A percentile compares a stretch with the other conserved stretches of the same genome.
Conservation (phyloP, 2,113 vertebrate genomes). For the Hypomesus transpacificus region DNA sequence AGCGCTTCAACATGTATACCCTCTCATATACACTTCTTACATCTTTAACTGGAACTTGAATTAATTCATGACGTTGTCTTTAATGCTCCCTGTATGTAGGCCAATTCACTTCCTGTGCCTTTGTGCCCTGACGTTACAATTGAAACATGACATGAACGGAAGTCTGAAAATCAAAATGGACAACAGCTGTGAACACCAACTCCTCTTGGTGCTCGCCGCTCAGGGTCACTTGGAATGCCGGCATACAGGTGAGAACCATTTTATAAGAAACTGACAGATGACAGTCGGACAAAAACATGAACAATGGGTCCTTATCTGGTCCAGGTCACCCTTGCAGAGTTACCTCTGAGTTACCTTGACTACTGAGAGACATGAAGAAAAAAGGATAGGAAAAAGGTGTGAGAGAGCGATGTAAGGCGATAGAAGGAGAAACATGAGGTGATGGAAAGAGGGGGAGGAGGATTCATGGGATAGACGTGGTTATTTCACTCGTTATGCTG, state of each 20-base stretch:
- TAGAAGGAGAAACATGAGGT: background rate
- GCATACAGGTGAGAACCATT: too few relatives aligned
- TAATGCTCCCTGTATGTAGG: conserved; percentile 11
- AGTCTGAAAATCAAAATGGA: too few relatives aligned
- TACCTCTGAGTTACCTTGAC: conserved; percentile 32
- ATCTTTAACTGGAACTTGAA: conserved; percentile 6
- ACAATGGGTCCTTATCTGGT: conserved; percentile 33
- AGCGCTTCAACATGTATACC: background rate
- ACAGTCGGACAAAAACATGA: conserved; percentile 1
- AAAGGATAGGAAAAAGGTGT: background rate
- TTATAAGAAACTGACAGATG: background rate
- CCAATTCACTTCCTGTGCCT: conserved; percentile 23
- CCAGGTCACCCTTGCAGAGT: conserved; percentile 16
- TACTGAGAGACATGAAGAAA: conserved; percentile 31
- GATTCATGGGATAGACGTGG: conserved; percentile 36
- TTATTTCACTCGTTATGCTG: conserved; percentile 62
- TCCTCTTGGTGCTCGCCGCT: too few relatives aligned
- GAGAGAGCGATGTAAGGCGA: background rate
- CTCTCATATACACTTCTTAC: conserved; percentile 5
- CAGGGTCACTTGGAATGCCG: too few relatives aligned
- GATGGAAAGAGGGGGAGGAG: conserved; percentile 13
- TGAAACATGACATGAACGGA: conserved; percentile 11
- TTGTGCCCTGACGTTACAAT: conserved; percentile 43
- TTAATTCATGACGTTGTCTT: conserved; percentile 18
- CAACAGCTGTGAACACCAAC: too few relatives aligned